A percentile compares a stretch with the other conserved stretches of the same genome.
Conservation (phyloP, 2,113 vertebrate genomes). For the Gulo gulo region DNA sequence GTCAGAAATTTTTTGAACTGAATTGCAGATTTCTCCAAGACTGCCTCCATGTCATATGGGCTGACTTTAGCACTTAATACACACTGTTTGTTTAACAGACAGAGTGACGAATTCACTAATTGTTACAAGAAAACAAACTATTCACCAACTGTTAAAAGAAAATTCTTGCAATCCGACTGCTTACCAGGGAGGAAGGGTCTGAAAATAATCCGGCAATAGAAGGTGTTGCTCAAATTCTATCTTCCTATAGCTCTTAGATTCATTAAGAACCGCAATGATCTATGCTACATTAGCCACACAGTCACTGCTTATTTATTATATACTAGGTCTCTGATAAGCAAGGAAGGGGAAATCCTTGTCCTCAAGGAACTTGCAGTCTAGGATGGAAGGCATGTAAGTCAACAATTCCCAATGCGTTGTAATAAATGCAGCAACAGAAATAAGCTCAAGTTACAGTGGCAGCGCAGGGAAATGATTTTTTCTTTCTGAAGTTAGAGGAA, state of each 20-base stretch:
- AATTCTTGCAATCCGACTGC: not conserved
- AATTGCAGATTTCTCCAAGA: not conserved
- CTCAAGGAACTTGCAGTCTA: not conserved
- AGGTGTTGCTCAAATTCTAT: not conserved
- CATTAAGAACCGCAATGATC: not conserved
- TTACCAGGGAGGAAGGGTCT: not conserved
- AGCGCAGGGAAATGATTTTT: not conserved
- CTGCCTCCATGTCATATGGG: not conserved
- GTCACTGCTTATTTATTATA: not conserved
- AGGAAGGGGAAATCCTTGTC: not conserved
- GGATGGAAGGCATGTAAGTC: not conserved
- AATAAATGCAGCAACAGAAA: not conserved
- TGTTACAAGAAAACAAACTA: not conserved
- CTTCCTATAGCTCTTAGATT: not conserved
- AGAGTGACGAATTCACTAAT: not conserved
- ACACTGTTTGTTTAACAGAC: not conserved
- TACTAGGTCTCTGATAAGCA: not conserved
- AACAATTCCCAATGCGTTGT: not conserved
- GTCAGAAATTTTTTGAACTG: not conserved
- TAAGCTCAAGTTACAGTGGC: not conserved
- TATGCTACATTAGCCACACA: not conserved
- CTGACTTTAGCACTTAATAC: not conserved
- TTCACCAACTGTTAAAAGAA: not conserved
- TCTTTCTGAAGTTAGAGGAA: not conserved
- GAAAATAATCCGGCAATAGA: not conserved